These are phyloP conservation scores for Rhinoraja longicauda DNA, from an alignment of 2,797 vertebrate species.

Conservation along the genomic window DNA sequence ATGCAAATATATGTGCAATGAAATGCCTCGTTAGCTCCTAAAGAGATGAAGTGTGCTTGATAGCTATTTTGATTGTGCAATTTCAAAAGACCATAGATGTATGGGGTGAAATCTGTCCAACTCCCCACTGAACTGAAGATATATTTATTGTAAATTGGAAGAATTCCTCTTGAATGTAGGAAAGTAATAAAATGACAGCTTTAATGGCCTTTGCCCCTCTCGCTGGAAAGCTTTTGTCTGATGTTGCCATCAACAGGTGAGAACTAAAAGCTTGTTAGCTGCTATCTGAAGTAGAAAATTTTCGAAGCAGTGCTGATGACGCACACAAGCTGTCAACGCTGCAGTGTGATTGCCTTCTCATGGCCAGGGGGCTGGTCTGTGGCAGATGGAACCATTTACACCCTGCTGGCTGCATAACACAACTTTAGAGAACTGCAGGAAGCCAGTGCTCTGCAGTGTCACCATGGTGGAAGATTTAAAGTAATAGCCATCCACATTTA, in stretches of 20 bases:
- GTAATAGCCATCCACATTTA: neutral
- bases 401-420: constrained; percentile 1
- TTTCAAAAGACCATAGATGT: neutral
- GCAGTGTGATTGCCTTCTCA: constrained; percentile 41
- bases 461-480: constrained; percentile 1
- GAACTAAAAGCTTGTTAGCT: constrained; percentile 42
- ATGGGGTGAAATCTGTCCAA: neutral
- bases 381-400: constrained; percentile 35
- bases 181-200: neutral
- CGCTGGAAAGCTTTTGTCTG: neutral
- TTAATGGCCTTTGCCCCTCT: neutral
- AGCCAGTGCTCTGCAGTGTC: neutral
- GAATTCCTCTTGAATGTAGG: neutral
- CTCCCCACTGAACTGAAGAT: neutral
- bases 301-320: constrained; percentile 43
- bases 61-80: neutral
- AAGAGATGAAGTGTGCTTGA: constrained; percentile 2
- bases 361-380: constrained; percentile 26
- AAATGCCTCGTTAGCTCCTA: neutral
- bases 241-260: constrained; percentile 42
- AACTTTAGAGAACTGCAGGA: neutral
- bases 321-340: constrained; percentile 42
- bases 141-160: constrained; percentile 9
- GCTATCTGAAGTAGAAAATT: constrained; percentile 42
- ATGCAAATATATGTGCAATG: neutral